Conservation (phyloP, 1,140 invertebrate genomes). For the Trachymyrmex septentrionalis region DNA sequence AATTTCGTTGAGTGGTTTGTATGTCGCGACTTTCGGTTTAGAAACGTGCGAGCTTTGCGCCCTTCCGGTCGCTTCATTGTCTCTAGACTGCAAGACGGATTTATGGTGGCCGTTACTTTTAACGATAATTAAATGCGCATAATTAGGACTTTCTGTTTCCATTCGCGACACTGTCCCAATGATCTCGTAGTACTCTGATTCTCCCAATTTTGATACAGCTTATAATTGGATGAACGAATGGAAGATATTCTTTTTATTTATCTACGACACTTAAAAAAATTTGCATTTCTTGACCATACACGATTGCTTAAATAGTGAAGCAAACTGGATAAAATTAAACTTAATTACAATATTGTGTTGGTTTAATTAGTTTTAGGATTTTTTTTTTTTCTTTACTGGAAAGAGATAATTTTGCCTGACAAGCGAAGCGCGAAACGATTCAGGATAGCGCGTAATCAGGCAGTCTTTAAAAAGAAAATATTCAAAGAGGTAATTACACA, state of each 20-base stretch:
- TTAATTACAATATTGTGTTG: slow-evolving; percentile 28
- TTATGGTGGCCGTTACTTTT: slow-evolving; percentile 65
- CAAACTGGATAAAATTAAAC: neutral
- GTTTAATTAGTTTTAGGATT: slow-evolving; percentile 20
- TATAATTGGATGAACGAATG: slow-evolving; percentile 10
- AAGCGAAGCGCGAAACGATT: slow-evolving; percentile 30
- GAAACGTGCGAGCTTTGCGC: slow-evolving; percentile 50
- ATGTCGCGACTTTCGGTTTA: slow-evolving; percentile 61
- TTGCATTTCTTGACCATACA: neutral
- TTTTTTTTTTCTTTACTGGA: slow-evolving; percentile 5
- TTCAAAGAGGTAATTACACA: slow-evolving; percentile 62
- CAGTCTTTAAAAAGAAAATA: slow-evolving; percentile 54
- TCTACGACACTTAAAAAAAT: neutral
- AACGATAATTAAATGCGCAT: slow-evolving; percentile 76
- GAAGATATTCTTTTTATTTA: neutral
- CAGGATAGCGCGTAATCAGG: slow-evolving; percentile 29
- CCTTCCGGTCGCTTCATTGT: slow-evolving; percentile 48
- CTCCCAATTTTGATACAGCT: slow-evolving; percentile 14
- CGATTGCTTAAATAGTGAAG: slow-evolving; percentile 13
- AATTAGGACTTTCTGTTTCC: slow-evolving; percentile 38
- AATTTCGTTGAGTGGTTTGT: slow-evolving; percentile 76
- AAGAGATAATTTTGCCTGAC: slow-evolving; percentile 33
- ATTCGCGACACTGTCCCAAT: slow-evolving; percentile 4
- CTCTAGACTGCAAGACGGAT: slow-evolving; percentile 57
- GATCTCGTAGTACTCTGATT: neutral